Percentiles rank a stretch among this genome's conserved stretches.
phyloP scores from a whole-genome alignment of 1,140 invertebrate species.

The Globodera rostochiensis region DNA sequence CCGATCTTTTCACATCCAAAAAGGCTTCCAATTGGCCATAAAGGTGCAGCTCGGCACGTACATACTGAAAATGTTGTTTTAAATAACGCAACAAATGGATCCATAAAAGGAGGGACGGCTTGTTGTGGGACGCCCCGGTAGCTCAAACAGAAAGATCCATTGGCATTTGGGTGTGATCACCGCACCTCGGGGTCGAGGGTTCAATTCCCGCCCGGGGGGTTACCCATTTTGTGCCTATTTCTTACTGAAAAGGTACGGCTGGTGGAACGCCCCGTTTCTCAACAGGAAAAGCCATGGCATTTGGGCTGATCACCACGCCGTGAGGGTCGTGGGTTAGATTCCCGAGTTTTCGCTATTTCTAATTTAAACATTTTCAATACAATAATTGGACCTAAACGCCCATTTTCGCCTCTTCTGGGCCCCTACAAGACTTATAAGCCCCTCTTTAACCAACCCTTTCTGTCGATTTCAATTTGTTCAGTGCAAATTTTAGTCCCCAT shows the following conservation, averaged over 20 bases:
- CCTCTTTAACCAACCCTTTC: neutral
- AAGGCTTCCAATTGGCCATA: neutral
- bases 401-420: neutral
- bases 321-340: neutral
- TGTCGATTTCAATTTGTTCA: neutral
- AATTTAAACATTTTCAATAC: too few species aligned
- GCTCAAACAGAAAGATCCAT: too few species aligned
- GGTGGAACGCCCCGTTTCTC: too few species aligned
- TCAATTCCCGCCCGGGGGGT: too few species aligned
- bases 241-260: too few species aligned
- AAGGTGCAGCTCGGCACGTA: neutral
- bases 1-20: neutral
- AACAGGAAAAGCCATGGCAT: too few species aligned
- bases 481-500: constrained; percentile 2
- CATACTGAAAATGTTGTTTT: neutral
- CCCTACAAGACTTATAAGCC: neutral
- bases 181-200: too few species aligned
- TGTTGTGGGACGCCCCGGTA: too few species aligned
- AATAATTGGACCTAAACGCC: neutral
- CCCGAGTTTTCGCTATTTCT: neutral
- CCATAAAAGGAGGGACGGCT: neutral
- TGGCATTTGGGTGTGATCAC: too few species aligned
- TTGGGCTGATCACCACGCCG: too few species aligned
- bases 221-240: too few species aligned
- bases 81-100: neutral